Percentiles rank a stretch among this genome's conserved stretches.
These are phyloP conservation scores for Drosophila recens DNA, from an alignment of 2,888 invertebrate genomes.

Conservation along the genomic window DNA sequence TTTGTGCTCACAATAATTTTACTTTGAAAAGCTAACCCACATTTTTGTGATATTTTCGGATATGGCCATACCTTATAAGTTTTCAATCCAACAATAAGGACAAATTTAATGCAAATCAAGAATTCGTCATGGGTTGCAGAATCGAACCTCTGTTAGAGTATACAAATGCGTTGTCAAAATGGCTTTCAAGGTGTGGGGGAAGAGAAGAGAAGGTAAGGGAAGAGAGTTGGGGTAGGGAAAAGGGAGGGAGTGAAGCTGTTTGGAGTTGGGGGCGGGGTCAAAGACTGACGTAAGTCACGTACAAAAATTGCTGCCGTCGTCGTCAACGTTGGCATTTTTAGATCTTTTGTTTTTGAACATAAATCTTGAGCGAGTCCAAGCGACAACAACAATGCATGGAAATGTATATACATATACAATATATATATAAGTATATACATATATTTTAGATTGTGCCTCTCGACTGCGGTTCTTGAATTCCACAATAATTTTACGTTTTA, in stretches of 20 bases:
- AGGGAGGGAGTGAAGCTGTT: not conserved
- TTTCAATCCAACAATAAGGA: not conserved
- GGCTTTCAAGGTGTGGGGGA: not conserved
- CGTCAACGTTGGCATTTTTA: conserved; percentile 59
- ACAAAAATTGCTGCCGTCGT: conserved; percentile 47
- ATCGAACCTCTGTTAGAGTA: not conserved
- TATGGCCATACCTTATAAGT: too few relatives aligned
- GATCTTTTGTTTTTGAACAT: conserved; percentile 73
- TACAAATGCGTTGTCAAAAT: conserved; percentile 1
- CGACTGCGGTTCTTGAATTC: conserved; percentile 27
- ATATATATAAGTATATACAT: not conserved
- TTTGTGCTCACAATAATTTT: too few relatives aligned
- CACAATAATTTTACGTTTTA: conserved; percentile 63
- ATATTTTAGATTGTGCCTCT: conserved; percentile 20
- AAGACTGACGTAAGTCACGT: conserved; percentile 63
- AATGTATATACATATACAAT: not conserved
- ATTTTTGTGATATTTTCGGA: not conserved
- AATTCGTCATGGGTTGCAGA: not conserved
- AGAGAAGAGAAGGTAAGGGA: too few relatives aligned
- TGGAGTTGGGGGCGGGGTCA: conserved; percentile 12
- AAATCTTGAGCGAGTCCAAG: conserved; percentile 59
- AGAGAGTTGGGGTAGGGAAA: not conserved
- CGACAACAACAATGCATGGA: conserved; percentile 20
- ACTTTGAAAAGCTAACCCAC: not conserved
- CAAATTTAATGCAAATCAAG: not conserved